Conservation (phyloP, 2,113 vertebrate genomes). For the Vulpes lagopus region DNA sequence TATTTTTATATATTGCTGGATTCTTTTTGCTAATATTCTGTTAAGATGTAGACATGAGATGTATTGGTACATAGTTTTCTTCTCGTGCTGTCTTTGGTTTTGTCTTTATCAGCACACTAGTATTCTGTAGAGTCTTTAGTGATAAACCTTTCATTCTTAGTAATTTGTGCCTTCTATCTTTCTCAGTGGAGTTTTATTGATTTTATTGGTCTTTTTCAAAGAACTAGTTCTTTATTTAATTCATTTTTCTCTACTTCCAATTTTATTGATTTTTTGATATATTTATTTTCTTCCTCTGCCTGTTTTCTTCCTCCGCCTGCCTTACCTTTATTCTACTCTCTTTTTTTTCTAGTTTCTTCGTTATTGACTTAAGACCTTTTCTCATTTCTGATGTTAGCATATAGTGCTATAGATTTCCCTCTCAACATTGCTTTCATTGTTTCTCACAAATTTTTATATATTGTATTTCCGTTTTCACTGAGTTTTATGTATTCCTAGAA, state of each 20-base stretch:
- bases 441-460: neutral
- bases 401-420: neutral
- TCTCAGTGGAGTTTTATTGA: neutral
- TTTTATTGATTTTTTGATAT: neutral
- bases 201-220: slow-evolving; percentile 39
- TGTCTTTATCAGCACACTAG: neutral
- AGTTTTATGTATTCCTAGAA: neutral
- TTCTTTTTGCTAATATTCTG: slow-evolving; percentile 47
- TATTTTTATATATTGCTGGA: slow-evolving; percentile 1
- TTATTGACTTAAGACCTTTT: neutral
- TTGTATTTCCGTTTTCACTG: neutral
- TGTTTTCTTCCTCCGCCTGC: neutral
- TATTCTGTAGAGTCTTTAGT: neutral
- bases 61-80: neutral
- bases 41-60: neutral
- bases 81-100: neutral
- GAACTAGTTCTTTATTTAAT: neutral
- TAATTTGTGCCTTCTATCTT: neutral
- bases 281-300: neutral
- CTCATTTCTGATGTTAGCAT: neutral
- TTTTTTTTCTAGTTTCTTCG: neutral
- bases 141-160: neutral
- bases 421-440: neutral
- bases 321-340: neutral
- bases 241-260: neutral